Percentiles rank a stretch among this genome's conserved stretches.
Evolutionary conservation across 2,113 vertebrate genomes (phyloP).

Genomic region (Chaetorhynchus papuensis): DNA sequence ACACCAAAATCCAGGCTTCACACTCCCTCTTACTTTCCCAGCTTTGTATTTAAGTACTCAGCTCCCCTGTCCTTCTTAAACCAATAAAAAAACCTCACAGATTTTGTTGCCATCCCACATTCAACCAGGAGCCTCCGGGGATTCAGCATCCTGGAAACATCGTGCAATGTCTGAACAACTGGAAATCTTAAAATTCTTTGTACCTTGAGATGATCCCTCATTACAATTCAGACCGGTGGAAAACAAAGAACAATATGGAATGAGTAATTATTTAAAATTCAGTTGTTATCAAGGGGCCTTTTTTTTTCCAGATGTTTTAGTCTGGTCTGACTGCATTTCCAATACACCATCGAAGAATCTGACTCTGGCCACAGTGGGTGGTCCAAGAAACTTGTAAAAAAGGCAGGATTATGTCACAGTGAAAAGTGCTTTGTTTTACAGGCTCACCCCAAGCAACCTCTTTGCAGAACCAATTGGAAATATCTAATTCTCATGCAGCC

Average conservation of each 20-base stretch:
- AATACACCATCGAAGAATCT: not conserved
- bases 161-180: not conserved
- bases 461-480: not conserved
- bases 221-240: not conserved
- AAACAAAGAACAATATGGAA: not conserved
- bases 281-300: not conserved
- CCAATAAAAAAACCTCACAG: not conserved
- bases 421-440: not conserved
- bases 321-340: not conserved
- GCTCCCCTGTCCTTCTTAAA: not conserved
- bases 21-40: not conserved
- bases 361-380: not conserved
- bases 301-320: not conserved
- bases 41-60: not conserved
- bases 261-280: not conserved
- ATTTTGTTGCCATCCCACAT: not conserved
- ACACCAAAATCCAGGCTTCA: not conserved
- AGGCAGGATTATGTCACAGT: not conserved
- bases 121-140: not conserved
- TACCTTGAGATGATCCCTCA: not conserved
- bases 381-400: not conserved
- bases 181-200: not conserved
- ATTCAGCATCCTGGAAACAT: not conserved
- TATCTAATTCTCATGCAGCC: not conserved
- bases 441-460: not conserved